Evolutionary conservation across 2,888 invertebrate species (phyloP).

Genomic region (Dioctria rufipes): DNA sequence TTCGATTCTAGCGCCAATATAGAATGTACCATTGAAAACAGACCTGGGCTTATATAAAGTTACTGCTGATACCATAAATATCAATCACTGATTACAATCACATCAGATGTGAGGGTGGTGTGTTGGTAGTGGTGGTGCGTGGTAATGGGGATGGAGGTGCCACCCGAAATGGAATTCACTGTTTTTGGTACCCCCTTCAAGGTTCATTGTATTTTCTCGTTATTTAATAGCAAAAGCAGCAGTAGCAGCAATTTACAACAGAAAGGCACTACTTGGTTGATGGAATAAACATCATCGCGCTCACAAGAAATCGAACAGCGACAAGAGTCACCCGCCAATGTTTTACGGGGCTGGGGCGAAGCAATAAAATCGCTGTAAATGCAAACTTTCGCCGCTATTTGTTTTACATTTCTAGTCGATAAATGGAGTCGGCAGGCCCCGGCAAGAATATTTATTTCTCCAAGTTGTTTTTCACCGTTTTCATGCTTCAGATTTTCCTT

Average conservation of each 20-base stretch:
- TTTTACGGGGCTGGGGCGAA: not conserved
- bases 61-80: conserved; percentile 41
- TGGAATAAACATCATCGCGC: not conserved
- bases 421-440: conserved; percentile 21
- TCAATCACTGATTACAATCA: conserved; percentile 49
- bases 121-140: not conserved
- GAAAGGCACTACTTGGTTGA: not conserved
- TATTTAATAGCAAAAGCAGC: conserved; percentile 32
- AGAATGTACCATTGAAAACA: conserved; percentile 31
- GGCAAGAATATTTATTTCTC: conserved; percentile 38
- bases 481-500: conserved; percentile 36
- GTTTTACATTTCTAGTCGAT: conserved; percentile 43
- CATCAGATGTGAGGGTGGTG: not conserved
- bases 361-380: conserved; percentile 50
- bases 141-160: not conserved
- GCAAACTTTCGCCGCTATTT: conserved; percentile 47
- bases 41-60: conserved; percentile 10
- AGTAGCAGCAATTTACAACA: not conserved
- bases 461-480: conserved; percentile 34
- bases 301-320: conserved; percentile 9
- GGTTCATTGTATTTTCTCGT: conserved; percentile 31
- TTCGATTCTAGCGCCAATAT: not conserved
- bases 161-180: not conserved
- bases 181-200: not conserved
- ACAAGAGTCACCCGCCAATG: not conserved